Conservation (phyloP, 1,140 invertebrate species). For the Helicoverpa armigera region DNA sequence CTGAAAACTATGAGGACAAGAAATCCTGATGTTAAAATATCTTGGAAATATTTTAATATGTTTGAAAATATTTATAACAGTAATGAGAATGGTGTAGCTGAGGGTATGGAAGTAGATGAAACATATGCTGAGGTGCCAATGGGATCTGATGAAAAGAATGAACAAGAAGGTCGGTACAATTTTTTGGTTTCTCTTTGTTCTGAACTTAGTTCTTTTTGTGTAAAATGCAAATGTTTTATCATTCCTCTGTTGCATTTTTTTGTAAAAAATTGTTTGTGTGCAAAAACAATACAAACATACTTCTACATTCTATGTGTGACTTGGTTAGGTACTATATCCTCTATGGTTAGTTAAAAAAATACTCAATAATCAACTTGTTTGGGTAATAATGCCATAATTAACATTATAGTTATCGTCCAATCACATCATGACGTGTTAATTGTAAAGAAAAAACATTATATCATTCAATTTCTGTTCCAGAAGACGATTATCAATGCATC, state of each 20-base stretch:
- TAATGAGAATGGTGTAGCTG: slow-evolving; percentile 47
- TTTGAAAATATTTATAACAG: slow-evolving; percentile 74
- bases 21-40: slow-evolving; percentile 74
- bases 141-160: slow-evolving; percentile 54
- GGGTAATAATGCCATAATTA: too few species aligned
- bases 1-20: slow-evolving; percentile 74
- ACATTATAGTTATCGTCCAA: too few species aligned
- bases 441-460: background rate
- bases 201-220: too few species aligned
- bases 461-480: slow-evolving; percentile 58
- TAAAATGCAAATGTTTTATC: too few species aligned
- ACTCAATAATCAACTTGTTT: too few species aligned
- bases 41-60: slow-evolving; percentile 80
- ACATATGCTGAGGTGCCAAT: background rate
- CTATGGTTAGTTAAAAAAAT: too few species aligned
- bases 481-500: slow-evolving; percentile 80
- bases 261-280: too few species aligned
- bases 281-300: too few species aligned
- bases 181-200: background rate
- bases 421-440: too few species aligned
- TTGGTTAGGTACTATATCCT: too few species aligned
- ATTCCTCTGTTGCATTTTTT: too few species aligned
- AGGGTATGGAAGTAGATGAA: slow-evolving; percentile 57
- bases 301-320: too few species aligned
- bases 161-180: slow-evolving; percentile 66